Conservation (phyloP, 1,140 invertebrate species). For the Pseudomyrmex gracilis region DNA sequence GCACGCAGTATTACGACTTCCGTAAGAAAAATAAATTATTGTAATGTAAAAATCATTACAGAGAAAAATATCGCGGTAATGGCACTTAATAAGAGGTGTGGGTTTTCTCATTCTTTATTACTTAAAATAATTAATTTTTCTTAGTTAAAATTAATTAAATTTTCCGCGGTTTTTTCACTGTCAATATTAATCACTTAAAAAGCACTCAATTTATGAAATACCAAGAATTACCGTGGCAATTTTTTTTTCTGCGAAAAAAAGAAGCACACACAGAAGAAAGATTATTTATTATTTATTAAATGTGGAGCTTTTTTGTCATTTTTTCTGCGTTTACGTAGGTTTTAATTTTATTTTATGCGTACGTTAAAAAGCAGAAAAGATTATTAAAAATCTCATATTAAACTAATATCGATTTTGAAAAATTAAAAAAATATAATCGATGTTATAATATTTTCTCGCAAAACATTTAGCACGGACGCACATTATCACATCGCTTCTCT, state of each 20-base stretch:
- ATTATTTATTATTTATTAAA: conserved; percentile 12
- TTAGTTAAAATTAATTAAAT: conserved; percentile 36
- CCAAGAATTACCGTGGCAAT: neutral
- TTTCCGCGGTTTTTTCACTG: conserved; percentile 6
- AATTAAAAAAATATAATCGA: neutral
- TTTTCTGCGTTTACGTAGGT: neutral
- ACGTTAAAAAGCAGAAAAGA: neutral
- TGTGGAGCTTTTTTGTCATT: neutral
- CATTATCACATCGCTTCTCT: neutral
- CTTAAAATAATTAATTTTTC: conserved; percentile 31
- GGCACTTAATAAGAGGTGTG: neutral
- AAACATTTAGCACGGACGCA: conserved; percentile 14
- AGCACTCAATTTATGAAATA: conserved; percentile 13
- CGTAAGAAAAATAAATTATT: neutral
- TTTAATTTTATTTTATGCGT: neutral
- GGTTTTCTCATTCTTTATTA: neutral
- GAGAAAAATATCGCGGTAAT: conserved; percentile 3
- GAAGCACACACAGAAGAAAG: neutral
- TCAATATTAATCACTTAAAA: conserved; percentile 27
- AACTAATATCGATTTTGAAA: neutral
- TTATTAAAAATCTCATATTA: neutral
- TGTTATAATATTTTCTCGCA: conserved; percentile 7
- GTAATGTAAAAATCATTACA: neutral
- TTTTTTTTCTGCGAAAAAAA: conserved; percentile 6
- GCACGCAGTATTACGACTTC: conserved; percentile 1